Percentiles rank a stretch among this genome's conserved stretches.
Evolutionary conservation across 2,113 vertebrate genomes (phyloP).

Genomic region (Vidua macroura): DNA sequence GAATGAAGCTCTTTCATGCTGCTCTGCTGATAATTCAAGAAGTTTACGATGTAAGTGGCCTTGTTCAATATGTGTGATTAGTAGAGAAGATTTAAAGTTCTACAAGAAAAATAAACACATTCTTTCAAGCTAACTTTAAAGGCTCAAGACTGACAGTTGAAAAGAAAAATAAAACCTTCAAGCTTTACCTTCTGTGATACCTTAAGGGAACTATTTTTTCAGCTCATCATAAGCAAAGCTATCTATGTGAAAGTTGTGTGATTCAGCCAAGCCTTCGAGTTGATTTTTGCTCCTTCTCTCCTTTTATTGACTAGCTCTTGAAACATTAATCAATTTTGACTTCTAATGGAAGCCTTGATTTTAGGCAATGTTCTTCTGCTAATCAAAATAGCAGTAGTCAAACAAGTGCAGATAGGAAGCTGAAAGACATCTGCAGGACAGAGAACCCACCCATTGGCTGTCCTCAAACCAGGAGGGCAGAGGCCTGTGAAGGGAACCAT

Average conservation of each 20-base stretch:
- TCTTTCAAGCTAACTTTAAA: slow-evolving; percentile 21
- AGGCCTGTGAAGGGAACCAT: neutral
- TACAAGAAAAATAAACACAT: slow-evolving; percentile 37
- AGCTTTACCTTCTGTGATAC: neutral
- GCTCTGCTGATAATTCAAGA: neutral
- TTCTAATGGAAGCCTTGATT: neutral
- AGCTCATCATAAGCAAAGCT: neutral
- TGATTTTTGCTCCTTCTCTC: neutral
- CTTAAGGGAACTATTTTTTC: neutral
- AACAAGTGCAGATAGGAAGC: neutral
- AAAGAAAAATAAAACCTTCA: neutral
- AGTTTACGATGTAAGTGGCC: neutral
- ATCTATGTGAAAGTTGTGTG: neutral
- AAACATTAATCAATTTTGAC: neutral
- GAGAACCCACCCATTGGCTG: neutral
- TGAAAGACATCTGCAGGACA: neutral
- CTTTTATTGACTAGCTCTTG: neutral
- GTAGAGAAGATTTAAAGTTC: neutral
- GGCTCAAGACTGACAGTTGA: neutral
- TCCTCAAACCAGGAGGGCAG: neutral
- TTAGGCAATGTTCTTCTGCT: neutral
- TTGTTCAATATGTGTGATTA: slow-evolving; percentile 14
- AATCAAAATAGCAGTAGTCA: neutral
- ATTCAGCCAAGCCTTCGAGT: neutral
- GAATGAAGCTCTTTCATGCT: neutral